Base-by-base conservation (phyloP, 2,797 vertebrate genomes). In the Hydrocynus forskahlii region DNA sequence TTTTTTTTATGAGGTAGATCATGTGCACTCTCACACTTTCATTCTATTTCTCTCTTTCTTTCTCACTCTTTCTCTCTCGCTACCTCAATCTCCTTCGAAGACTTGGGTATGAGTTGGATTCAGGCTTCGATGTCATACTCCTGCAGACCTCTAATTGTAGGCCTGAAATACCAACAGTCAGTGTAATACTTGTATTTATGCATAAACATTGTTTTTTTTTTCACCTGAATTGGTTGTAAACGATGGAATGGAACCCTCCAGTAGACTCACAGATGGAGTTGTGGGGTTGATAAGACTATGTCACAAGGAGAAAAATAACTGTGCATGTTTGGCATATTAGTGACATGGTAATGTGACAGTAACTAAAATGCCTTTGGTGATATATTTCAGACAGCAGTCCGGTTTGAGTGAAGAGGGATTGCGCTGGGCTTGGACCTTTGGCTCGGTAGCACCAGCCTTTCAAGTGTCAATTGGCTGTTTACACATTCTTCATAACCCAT, bases 401-500 rank as follows among this genome's bases (percentile, higher is more conserved):
- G 66, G 7, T 69, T 0, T 13, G 21, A 69, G 45, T 12, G 67
- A 48, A 7, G 40, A 23, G 62, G 62, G 60, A 72, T 52, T 21
- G 6, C 0, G 9, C 69, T 29, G 23, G 48, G 12, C 8, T 71
- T 14, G 69, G 68, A 78, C 60, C 19, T 6, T 57, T 43, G 64
- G 54, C 73, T 68, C 3, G 17, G 29, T 16, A 68, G 50, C 59
- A 70, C 21, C 35, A 4, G 25, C 7, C 75, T 21, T 55, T 43
- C n/a, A 45, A 25, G 59, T 29, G 3, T 25, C 45, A 40, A 55
- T 60, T 52, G 29, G 43, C 43, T 80, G 80, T 77, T 80, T 74
- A 63, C 60, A 76, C 60, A 64, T 74, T 80, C 68, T 60, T 63
- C 66, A 70, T 38, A 59, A 60, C 70, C 57, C 59, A 62, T 59